Conservation (phyloP, 2,797 vertebrate genomes). For the Syndactyla subalaris region DNA sequence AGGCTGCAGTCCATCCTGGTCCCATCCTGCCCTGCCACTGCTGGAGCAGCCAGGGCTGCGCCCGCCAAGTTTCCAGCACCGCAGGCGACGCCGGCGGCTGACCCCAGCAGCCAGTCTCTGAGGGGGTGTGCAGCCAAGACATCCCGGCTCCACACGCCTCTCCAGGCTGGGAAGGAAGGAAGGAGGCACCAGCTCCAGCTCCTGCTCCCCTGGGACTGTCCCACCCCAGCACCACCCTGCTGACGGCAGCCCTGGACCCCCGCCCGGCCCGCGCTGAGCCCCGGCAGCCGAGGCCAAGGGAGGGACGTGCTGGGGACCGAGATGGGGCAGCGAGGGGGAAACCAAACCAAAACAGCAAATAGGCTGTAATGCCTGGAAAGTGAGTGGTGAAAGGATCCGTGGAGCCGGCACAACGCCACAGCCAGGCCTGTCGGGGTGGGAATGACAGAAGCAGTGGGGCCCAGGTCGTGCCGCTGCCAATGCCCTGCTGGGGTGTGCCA, state of each 20-base stretch:
- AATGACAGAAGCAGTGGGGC: fast-evolving
- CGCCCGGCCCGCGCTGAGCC: fast-evolving
- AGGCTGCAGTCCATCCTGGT: constrained; percentile 74
- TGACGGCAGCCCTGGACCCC: background rate
- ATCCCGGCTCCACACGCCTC: background rate
- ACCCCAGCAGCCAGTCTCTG: background rate
- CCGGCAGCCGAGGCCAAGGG: background rate
- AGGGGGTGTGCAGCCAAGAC: constrained; percentile 49
- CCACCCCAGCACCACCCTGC: background rate
- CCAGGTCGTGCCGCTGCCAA: background rate
- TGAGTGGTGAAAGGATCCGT: background rate
- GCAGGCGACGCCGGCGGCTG: background rate
- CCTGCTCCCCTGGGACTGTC: background rate
- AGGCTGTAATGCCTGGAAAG: background rate
- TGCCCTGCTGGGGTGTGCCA: background rate
- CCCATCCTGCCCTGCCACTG: constrained; percentile 67
- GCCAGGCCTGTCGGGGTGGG: background rate
- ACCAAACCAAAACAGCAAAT: background rate
- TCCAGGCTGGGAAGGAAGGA: constrained; percentile 55
- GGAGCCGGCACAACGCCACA: background rate
- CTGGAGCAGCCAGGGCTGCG: background rate
- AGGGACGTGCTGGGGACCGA: background rate
- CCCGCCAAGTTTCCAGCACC: constrained; percentile 66
- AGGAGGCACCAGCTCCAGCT: constrained; percentile 2
- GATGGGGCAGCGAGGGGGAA: background rate